Evolutionary conservation across 2,797 vertebrate genomes (phyloP), one percentile per base, ranked within the genome.

Genomic region (Brachymystax lenok): DNA sequence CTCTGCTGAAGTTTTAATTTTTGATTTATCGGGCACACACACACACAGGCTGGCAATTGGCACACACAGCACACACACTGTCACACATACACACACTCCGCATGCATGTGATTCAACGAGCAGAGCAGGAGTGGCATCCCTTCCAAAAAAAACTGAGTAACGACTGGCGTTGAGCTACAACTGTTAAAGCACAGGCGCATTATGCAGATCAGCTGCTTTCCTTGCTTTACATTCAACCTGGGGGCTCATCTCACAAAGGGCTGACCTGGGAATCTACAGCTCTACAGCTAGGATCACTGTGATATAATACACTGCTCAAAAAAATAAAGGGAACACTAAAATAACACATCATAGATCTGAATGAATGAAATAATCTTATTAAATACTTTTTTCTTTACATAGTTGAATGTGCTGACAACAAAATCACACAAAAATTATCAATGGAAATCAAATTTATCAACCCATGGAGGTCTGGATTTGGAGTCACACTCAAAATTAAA

Each of bases 101-200:
- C 81, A 77, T 86, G 90, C 21, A 80, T 77, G 80, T 84, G 79
- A 86, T 87, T 87, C 81, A 54, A 71, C 61, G 46, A 82, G 82
- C 80, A 30, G 81, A 82, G 40, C 10, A 12, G 40, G 40, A 13
- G 30, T 86, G 72, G 8, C 56, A n/a, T 61, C n/a, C 16, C 2
- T 61, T 21, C 7, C 56, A 77, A 71, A 56, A 51, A 68, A 56
- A 81, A 76, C 33, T 7, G 33, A 71, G 77, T 80, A 86, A 86
- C 78, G 74, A 78, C 71, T 1, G 16, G 82, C 78, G 87, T 83
- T 3, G 7, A 59, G 54, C 88, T 88, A 85, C 85, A 85, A 46
- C 80, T 71, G 74, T 64, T 85, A 67, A 80, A 87, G 85, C 85
- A 84, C 12, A 63, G 24, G 46, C 17, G 10, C 84, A 82, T 87